Base-by-base conservation (phyloP, 1,140 invertebrate species). In the Leptinotarsa defecta region DNA sequence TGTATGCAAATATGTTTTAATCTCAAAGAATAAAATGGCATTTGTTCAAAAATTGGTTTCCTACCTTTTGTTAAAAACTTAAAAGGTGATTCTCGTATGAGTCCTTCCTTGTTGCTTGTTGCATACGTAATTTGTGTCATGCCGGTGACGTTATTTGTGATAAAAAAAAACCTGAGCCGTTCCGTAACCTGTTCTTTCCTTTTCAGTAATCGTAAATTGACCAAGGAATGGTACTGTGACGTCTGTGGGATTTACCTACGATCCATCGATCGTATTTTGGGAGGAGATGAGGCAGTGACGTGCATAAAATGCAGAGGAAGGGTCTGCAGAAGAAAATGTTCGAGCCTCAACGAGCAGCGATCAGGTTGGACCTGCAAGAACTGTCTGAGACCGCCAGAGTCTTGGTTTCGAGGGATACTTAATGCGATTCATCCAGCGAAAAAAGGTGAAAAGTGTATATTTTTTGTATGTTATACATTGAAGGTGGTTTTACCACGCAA, bases 241-340 rank as follows among this genome's bases (percentile, higher is more conserved):
- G 80, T 84, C 17, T 85, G 84, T 71, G 84, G 83, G 34, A 74
- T 48, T 13, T 80, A 83, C 70, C 77, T 85, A 48, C 73, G 80
- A 43, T 82, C 83, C 6, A 79, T 81, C 17, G 74, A 77, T 57
- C 79, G 78, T 27, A 79, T 84, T 20, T 72, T 84, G 24, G 78
- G 81, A 76, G 34, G 68, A 20, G 80, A 79, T 19, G 73, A 80
- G 61, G 75, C 81, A 15, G 81, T 84, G n/a, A 82, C 77, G 48
- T 85, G 84, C 76, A 64, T 52, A 48, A 79, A 80, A 81, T 85
- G 84, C 78, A 77, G 76, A 17, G 63, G 69, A 64, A 80, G 77
- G 74, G 75, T 83, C 19, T 85, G 84, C 76, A 76, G 76, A 70
- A 52, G 71, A 48, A 74, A 79, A 74, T 85, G 84, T 75, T 74